A percentile compares a stretch with the other conserved stretches of the same genome.
These are phyloP conservation scores for Lithobius niger DNA, from an alignment of 1,140 invertebrate species.

Conservation along the genomic window DNA sequence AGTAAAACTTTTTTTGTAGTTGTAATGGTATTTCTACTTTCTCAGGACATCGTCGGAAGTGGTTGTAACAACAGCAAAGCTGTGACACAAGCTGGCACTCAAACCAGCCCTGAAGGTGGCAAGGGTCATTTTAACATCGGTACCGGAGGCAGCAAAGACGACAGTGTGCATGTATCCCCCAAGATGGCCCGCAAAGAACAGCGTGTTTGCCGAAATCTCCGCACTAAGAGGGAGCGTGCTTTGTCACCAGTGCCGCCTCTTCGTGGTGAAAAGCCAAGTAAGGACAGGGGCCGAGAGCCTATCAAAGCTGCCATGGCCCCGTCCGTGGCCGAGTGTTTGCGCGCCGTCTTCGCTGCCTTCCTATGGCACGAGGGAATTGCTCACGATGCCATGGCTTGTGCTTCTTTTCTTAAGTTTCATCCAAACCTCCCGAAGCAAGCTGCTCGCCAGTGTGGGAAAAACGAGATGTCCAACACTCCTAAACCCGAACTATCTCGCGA, in stretches of 20 bases:
- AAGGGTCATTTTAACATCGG: constrained; percentile 47
- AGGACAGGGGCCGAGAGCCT: constrained; percentile 29
- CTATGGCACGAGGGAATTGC: constrained; percentile 95
- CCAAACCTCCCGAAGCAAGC: constrained; percentile 69
- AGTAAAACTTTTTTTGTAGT: background rate
- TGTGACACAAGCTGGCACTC: constrained; percentile 55
- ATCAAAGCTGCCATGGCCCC: constrained; percentile 77
- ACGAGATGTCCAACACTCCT: constrained; percentile 18
- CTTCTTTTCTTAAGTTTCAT: constrained; percentile 90
- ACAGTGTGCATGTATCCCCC: constrained; percentile 42
- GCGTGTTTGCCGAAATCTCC: constrained; percentile 31
- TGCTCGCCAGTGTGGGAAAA: constrained; percentile 25
- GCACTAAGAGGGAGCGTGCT: constrained; percentile 43
- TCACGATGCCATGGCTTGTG: constrained; percentile 93
- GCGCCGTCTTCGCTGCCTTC: constrained; percentile 88
- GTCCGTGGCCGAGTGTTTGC: constrained; percentile 77
- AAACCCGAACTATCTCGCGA: constrained; percentile 22
- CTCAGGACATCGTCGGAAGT: background rate
- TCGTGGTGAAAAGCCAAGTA: background rate
- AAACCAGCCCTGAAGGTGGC: constrained; percentile 51
- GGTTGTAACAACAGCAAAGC: constrained; percentile 11
- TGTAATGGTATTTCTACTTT: background rate
- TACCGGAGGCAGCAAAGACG: constrained; percentile 34
- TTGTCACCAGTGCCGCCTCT: constrained; percentile 40
- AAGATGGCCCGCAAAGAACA: constrained; percentile 48